Evolutionary conservation across 1,140 invertebrate genomes (phyloP), one percentile per base, ranked within the genome.

Genomic region (Pteromalus puparum): DNA sequence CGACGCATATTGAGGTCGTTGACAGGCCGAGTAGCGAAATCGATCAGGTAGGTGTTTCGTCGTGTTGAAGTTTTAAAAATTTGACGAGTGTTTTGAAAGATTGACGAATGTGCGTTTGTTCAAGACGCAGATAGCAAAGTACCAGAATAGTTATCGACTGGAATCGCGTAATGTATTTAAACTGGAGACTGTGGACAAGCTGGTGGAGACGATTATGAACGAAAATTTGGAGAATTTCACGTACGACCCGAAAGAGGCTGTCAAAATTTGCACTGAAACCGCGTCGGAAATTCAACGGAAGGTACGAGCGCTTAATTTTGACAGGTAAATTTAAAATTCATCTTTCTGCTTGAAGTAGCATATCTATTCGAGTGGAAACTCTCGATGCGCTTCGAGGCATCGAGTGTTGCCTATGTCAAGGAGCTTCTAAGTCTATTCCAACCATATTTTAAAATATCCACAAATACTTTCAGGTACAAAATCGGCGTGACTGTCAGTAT

Each of bases 141-240:
- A 92, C 89, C 90, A 93, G 83, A 94, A 94, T 73, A 93, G 90
- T 26, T 94, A 94, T 86, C 93, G 91, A 87, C 82, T 94, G 34
- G 91, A 93, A n/a, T 89, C 94, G 0, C 88, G 91, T 30, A 93
- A 93, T 85, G 90, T 92, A 18, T 94, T 94, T 87, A 93, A 93
- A 87, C 78, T 87, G 28, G 93, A 94, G 86, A 88, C 87, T 78
- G 93, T 94, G 46, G 90, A 93, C 75, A 92, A 91, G 83, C 92
- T 94, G 68, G 86, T 94, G 24, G 88, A 90, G 81, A 89, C 90
- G 53, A 90, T 93, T 21, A 90, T 94, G 87, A 88, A 88, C 4
- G 91, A 93, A 87, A 90, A 90, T 75, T 83, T 94, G 3, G 92
- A 93, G 82, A 91, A 94, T 87, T 85, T 92, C 1, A 87, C 86